Conservation (phyloP, 2,888 invertebrate species). For the Liodrosophila aerea region DNA sequence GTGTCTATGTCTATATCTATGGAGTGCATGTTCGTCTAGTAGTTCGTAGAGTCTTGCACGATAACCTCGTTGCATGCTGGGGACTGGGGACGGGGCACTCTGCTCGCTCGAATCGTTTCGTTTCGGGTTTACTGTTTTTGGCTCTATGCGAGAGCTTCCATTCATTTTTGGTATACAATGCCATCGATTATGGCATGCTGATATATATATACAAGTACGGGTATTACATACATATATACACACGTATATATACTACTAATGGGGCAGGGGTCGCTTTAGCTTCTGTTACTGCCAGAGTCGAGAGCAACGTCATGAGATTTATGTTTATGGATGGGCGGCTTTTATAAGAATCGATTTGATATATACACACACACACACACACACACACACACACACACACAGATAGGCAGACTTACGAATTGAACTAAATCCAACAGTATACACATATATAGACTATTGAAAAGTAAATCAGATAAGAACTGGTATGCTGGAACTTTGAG, state of each 20-base stretch:
- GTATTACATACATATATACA: no score
- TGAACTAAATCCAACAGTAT: no score
- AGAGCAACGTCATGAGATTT: slow-evolving; percentile 48
- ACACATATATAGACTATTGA: slow-evolving; percentile 18
- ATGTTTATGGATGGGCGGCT: slow-evolving; percentile 61
- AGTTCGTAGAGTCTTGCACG: slow-evolving; percentile 54
- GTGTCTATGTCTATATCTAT: slow-evolving; percentile 38
- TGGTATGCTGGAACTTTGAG: slow-evolving; percentile 28
- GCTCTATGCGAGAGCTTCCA: slow-evolving; percentile 51
- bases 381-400: not conserved
- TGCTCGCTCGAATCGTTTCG: slow-evolving; percentile 1
- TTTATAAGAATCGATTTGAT: slow-evolving; percentile 66
- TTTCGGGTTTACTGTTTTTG: slow-evolving; percentile 59
- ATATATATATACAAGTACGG: slow-evolving; percentile 43
- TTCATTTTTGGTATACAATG: slow-evolving; percentile 68
- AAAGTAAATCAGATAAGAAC: slow-evolving; percentile 48
- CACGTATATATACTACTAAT: no score
- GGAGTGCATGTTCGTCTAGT: no score
- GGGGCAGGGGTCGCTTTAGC: slow-evolving; percentile 40
- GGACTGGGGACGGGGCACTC: slow-evolving; percentile 28
- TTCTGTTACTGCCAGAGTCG: slow-evolving; percentile 15
- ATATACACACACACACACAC: slow-evolving; percentile 23
- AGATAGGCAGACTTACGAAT: slow-evolving; percentile 7
- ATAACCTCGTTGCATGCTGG: slow-evolving; percentile 49
- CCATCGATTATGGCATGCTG: slow-evolving; percentile 63